Percentiles rank a stretch among this genome's conserved stretches.
phyloP scores from a whole-genome alignment of 2,113 vertebrate species.

The Percopsis transmontana region DNA sequence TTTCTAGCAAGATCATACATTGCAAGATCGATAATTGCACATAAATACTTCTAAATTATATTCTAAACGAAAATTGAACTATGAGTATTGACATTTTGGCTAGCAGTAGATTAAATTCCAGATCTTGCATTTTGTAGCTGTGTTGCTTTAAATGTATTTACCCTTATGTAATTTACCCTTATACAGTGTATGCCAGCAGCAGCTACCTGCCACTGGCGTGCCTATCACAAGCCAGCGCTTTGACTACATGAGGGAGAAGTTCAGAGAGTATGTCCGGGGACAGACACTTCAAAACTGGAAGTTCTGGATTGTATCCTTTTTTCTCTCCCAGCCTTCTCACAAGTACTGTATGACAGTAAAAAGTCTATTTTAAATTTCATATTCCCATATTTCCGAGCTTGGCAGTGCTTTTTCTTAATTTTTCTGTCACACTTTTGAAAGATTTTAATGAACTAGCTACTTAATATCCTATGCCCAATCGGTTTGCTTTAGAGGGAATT shows the following conservation, averaged over 20 bases:
- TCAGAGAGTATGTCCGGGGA: constrained; percentile 86
- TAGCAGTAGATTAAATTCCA: too few species aligned
- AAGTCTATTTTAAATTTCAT: neutral
- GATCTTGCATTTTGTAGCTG: too few species aligned
- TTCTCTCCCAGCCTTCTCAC: neutral
- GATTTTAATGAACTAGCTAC: neutral
- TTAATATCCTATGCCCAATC: too few species aligned
- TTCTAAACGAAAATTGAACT: too few species aligned
- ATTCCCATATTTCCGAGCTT: neutral
- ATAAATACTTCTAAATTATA: too few species aligned
- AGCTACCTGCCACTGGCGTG: constrained; percentile 92
- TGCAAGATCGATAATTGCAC: too few species aligned
- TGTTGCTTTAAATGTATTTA: neutral
- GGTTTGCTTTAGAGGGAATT: too few species aligned
- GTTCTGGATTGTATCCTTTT: constrained; percentile 98
- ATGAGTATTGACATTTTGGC: too few species aligned
- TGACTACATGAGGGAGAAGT: constrained; percentile 93
- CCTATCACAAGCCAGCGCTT: constrained; percentile 95
- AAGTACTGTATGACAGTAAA: neutral
- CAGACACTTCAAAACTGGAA: constrained; percentile 97
- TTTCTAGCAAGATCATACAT: too few species aligned
- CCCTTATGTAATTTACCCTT: constrained; percentile 12
- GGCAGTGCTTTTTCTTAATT: neutral
- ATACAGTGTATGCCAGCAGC: constrained; percentile 89
- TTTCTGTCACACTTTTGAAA: neutral